These are phyloP conservation scores for Cryptocephalus primarius DNA, from an alignment of 2,888 invertebrate species.

Conservation along the genomic window DNA sequence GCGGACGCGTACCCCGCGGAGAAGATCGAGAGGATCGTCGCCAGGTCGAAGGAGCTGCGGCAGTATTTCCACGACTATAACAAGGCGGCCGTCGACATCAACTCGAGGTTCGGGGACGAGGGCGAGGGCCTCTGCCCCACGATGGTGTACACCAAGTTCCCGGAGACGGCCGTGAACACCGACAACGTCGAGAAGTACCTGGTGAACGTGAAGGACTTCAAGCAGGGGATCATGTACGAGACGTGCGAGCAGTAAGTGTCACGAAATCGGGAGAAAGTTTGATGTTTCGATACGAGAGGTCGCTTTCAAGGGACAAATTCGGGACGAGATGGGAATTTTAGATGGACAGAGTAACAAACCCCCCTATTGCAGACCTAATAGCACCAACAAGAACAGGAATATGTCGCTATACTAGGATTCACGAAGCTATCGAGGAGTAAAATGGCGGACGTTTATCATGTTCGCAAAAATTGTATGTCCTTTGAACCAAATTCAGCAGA, in stretches of 20 bases:
- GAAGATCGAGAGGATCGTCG: neutral
- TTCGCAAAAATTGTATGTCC: no score
- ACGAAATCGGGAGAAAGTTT: neutral
- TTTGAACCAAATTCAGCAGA: no score
- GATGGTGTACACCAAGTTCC: neutral
- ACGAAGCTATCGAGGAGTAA: no score
- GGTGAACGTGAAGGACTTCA: slow-evolving; percentile 50
- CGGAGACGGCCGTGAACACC: slow-evolving; percentile 22
- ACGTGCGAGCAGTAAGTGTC: slow-evolving; percentile 42
- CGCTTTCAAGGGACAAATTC: no score
- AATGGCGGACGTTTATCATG: no score
- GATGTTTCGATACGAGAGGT: no score
- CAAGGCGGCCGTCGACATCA: neutral
- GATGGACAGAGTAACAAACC: no score
- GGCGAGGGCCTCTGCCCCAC: neutral
- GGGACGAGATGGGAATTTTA: no score
- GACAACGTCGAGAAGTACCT: slow-evolving; percentile 52
- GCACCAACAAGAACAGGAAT: no score
- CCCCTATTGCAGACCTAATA: no score
- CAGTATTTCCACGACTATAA: neutral
- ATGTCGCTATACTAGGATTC: no score
- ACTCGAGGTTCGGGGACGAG: neutral
- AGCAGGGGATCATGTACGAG: slow-evolving; percentile 62
- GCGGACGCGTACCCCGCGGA: neutral
- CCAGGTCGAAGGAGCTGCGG: neutral